phyloP scores from a whole-genome alignment of 2,797 vertebrate species.

The Petrocephalus schoutedeni region DNA sequence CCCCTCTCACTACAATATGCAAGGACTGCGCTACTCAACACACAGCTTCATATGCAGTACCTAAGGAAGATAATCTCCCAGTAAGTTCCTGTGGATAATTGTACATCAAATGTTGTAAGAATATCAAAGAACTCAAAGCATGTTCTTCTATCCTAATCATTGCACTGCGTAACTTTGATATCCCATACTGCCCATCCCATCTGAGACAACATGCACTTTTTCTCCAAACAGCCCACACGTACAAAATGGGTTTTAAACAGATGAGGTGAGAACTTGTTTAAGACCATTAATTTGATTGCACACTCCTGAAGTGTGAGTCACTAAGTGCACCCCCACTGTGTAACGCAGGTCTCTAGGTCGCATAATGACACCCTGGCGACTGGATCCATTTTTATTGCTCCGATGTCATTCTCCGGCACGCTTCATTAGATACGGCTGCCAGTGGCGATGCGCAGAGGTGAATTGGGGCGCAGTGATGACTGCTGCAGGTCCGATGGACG shows the following conservation, averaged over 20 bases:
- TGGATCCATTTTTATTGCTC: not conserved
- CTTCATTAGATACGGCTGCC: conserved; percentile 3
- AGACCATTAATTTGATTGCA: conserved; percentile 19
- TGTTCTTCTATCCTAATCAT: not conserved
- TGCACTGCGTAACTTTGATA: not conserved
- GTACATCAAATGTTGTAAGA: not conserved
- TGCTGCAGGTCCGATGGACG: not conserved
- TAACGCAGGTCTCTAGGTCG: conserved; percentile 15
- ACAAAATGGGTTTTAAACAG: conserved; percentile 5
- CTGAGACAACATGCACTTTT: not conserved
- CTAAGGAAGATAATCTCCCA: not conserved
- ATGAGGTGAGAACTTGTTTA: conserved; percentile 6
- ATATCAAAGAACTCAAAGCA: not conserved
- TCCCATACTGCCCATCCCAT: not conserved
- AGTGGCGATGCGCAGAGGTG: not conserved
- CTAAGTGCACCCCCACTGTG: not conserved
- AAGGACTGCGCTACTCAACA: not conserved
- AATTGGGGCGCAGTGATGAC: not conserved
- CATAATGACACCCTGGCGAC: conserved; percentile 2
- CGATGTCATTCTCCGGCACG: not conserved
- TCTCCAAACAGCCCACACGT: not conserved
- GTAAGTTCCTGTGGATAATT: not conserved
- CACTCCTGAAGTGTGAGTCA: conserved; percentile 9
- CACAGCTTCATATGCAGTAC: not conserved
- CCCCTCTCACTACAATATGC: not conserved